Evolutionary conservation across 53 echinoderm and acorn worm species (phyloP).

Genomic region (Actinopyga echinites): DNA sequence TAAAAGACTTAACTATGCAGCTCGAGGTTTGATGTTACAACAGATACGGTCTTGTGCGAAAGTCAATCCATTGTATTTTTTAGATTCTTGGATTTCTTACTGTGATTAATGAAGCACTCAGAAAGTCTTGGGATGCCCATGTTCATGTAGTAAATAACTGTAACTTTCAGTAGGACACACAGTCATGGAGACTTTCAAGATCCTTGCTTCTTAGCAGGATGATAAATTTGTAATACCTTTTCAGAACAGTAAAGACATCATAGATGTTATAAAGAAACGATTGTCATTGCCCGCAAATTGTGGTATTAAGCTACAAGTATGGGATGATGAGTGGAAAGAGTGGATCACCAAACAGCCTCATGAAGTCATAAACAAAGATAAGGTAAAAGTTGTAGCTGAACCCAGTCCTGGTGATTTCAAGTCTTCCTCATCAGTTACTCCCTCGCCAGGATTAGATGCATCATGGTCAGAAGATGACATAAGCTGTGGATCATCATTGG

Average conservation of each 20-base stretch:
- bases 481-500: too few relatives aligned
- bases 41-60: neutral
- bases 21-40: neutral
- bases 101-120: conserved; percentile 4
- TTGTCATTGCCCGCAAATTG: neutral
- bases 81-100: neutral
- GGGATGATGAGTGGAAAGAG: neutral
- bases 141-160: conserved; percentile 1
- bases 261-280: neutral
- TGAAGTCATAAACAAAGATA: neutral
- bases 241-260: neutral
- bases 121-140: neutral
- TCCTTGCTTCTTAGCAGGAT: neutral
- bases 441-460: too few relatives aligned
- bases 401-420: too few relatives aligned
- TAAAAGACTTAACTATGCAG: neutral
- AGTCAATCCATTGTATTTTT: neutral
- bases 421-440: too few relatives aligned
- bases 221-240: neutral
- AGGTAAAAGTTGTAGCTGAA: neutral
- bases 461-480: too few relatives aligned
- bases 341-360: neutral
- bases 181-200: neutral
- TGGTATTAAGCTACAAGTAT: neutral
- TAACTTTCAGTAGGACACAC: neutral